phyloP scores from a whole-genome alignment of 2,888 invertebrate species.

The Colostygia pectinataria region DNA sequence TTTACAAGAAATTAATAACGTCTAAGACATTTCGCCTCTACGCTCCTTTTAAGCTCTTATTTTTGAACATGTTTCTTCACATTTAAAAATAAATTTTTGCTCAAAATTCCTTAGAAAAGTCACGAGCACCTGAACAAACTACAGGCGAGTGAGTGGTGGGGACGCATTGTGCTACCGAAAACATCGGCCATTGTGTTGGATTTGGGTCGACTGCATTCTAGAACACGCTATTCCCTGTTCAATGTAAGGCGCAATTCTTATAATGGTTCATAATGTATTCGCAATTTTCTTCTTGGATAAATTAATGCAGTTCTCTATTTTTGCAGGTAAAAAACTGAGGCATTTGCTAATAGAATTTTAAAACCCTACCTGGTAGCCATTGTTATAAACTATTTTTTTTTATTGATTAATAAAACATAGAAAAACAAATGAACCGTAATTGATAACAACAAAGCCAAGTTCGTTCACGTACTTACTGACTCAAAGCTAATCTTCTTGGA shows the following conservation, averaged over 20 bases:
- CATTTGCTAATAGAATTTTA: not conserved
- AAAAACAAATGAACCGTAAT: conserved; percentile 11
- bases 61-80: conserved; percentile 17
- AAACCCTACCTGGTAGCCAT: too few species aligned
- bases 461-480: conserved; percentile 32
- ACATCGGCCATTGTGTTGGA: conserved; percentile 64
- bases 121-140: conserved; percentile 60
- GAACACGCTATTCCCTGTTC: conserved; percentile 44
- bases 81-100: conserved; percentile 42
- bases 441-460: conserved; percentile 22
- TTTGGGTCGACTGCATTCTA: conserved; percentile 66
- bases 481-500: conserved; percentile 40
- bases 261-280: conserved; percentile 35
- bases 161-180: conserved; percentile 66
- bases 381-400: too few species aligned
- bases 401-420: not conserved
- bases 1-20: too few species aligned
- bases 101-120: conserved; percentile 44
- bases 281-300: conserved; percentile 19
- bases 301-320: conserved; percentile 12
- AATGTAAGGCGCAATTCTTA: conserved; percentile 39
- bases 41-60: not conserved
- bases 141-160: conserved; percentile 54
- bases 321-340: conserved; percentile 8
- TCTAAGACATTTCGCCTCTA: too few species aligned